Evolutionary conservation across 1,140 invertebrate genomes (phyloP), one percentile per base, ranked within the genome.

Genomic region (Lutraria rhynchaena): DNA sequence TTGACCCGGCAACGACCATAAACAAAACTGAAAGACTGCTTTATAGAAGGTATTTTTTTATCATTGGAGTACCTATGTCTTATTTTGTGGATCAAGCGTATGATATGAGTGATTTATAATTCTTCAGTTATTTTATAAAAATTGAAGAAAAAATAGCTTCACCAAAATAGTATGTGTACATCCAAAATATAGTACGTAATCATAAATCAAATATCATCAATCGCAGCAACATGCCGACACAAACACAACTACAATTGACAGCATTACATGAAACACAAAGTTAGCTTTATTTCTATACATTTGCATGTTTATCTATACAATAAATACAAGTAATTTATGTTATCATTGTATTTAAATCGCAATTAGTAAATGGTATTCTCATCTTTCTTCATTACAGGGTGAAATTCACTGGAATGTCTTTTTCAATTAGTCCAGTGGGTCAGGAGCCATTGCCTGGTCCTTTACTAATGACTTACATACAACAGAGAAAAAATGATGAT

Each of bases 331-430:
- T 22, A 41, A 17, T 67, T 13, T 22, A 46, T n/a, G 9, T 44
- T 13, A 5, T 44, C 11, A 46, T 22, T 67, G 7, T 27, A 3
- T 19, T 31, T 67, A 44, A 46, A 46, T 22, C n/a, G n/a, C n/a
- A n/a, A n/a, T n/a, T n/a, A n/a, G n/a, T n/a, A 27, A 29, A 31
- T 33, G 15, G 24, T 37, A 37, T 65, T 31, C 41, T 69, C 7
- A 49, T 70, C 13, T n/a, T n/a, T n/a, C n/a, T 51, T 24, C n/a
- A n/a, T 70, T 80, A 58, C 53, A 80, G 76, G 22, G 49, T 80
- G 31, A 24, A 58, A 17, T 22, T 0, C 0, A 9, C 70, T 17
- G 19, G 58, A 1, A 11, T 29, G 7, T 37, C 35, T 2, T 70
- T 80, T 24, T 33, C 65, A 1, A n/a, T 80, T 13, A 80, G 31